These are phyloP conservation scores for Plebejus argus DNA, from an alignment of 2,888 invertebrate genomes.

Conservation along the genomic window DNA sequence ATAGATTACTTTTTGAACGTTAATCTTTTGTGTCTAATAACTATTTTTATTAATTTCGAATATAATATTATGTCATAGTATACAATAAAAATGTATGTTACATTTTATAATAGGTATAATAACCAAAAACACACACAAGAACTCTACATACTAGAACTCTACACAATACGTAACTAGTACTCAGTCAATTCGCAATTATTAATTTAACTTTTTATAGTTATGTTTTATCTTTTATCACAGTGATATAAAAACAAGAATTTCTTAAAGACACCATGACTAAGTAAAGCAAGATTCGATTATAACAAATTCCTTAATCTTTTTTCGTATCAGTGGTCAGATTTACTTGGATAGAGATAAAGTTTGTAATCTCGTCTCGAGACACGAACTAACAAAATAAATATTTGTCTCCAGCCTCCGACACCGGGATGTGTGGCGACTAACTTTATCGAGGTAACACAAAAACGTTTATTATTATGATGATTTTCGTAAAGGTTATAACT, in stretches of 20 bases:
- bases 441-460: slow-evolving; percentile 29
- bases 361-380: slow-evolving; percentile 61
- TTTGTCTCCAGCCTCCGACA: slow-evolving; percentile 54
- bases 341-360: slow-evolving; percentile 64
- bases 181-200: too few relatives aligned
- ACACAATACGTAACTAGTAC: too few relatives aligned
- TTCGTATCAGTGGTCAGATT: slow-evolving; percentile 54
- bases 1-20: too few relatives aligned
- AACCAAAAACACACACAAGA: too few relatives aligned
- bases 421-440: slow-evolving; percentile 29
- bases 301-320: slow-evolving; percentile 17
- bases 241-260: not conserved
- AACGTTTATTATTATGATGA: not conserved
- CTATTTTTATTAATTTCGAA: too few relatives aligned
- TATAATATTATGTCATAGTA: too few relatives aligned
- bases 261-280: not conserved
- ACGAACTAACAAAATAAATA: slow-evolving; percentile 65
- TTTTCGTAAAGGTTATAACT: not conserved
- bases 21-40: too few relatives aligned
- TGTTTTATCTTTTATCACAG: not conserved
- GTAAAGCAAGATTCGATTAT: not conserved
- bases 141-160: too few relatives aligned
- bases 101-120: too few relatives aligned
- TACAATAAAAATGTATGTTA: too few relatives aligned
- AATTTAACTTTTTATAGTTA: too few relatives aligned